phyloP scores from a whole-genome alignment of 1,140 invertebrate species.

The Eurosta solidaginis region DNA sequence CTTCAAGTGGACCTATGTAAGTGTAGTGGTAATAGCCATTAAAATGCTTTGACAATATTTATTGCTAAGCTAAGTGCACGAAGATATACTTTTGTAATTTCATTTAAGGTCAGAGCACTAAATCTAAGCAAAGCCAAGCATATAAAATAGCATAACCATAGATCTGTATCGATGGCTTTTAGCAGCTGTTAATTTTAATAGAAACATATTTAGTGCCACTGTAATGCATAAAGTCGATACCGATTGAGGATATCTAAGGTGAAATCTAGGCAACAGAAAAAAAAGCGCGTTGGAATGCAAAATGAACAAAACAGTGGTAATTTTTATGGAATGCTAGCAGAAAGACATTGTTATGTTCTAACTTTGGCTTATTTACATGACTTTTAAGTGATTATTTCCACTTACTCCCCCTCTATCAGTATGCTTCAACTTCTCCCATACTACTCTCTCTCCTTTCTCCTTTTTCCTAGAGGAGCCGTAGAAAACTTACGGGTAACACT shows the following conservation, averaged over 20 bases:
- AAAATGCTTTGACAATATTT: conserved; percentile 19
- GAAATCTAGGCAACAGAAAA: too few relatives aligned
- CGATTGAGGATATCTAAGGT: not conserved
- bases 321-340: too few relatives aligned
- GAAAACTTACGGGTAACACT: too few relatives aligned
- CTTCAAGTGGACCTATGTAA: not conserved
- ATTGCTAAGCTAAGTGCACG: conserved; percentile 25
- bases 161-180: conserved; percentile 19
- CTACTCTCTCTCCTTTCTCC: too few relatives aligned
- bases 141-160: not conserved
- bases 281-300: too few relatives aligned
- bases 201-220: conserved; percentile 15
- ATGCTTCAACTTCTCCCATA: too few relatives aligned
- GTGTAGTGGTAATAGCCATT: not conserved
- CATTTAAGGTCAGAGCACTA: conserved; percentile 13
- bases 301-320: too few relatives aligned
- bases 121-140: not conserved
- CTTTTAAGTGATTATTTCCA: too few relatives aligned
- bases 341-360: too few relatives aligned
- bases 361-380: too few relatives aligned
- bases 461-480: too few relatives aligned
- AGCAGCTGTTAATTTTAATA: conserved; percentile 7
- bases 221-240: not conserved
- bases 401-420: too few relatives aligned
- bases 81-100: conserved; percentile 23